Evolutionary conservation across 2,888 invertebrate genomes (phyloP).

Genomic region (Hirtodrosophila cameraria): DNA sequence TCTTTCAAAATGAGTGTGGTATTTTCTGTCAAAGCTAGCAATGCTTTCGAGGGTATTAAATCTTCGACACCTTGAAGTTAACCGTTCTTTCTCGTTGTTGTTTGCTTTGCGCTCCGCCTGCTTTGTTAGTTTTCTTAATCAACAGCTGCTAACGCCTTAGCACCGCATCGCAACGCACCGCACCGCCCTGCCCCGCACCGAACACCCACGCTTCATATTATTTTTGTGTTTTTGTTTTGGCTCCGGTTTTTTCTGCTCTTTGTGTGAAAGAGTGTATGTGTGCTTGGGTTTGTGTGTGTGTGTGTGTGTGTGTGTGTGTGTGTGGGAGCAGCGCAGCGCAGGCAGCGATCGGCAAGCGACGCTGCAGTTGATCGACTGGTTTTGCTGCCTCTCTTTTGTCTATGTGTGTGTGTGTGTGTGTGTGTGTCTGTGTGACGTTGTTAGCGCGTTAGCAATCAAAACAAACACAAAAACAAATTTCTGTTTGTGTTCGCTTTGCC

Average conservation of each 20-base stretch:
- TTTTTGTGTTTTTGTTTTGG: conserved; percentile 76
- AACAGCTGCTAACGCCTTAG: conserved; percentile 1
- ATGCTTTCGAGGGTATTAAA: no score
- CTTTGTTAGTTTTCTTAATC: conserved; percentile 43
- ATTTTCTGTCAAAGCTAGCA: no score
- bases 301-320: not conserved
- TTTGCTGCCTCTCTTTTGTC: conserved; percentile 19
- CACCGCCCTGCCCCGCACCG: conserved; percentile 15
- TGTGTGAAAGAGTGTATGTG: conserved; percentile 2
- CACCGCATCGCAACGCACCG: conserved; percentile 2
- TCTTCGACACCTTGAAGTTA: no score
- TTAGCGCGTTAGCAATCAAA: conserved; percentile 30
- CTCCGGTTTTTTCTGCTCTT: conserved; percentile 48
- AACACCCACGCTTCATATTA: conserved; percentile 34
- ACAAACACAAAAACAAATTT: conserved; percentile 64
- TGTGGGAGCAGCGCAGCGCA: no score
- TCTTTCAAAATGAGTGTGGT: no score
- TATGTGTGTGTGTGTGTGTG: conserved; percentile 2
- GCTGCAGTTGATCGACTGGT: conserved; percentile 62
- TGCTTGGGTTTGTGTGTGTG: conserved; percentile 1
- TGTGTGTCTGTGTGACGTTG: conserved; percentile 28
- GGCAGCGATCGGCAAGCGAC: conserved; percentile 27
- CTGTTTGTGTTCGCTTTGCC: conserved; percentile 41
- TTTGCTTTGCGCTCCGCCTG: conserved; percentile 32
- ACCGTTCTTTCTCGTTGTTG: conserved; percentile 2